Evolutionary conservation across 2,888 invertebrate species (phyloP).

Genomic region (Eubasilissa splendida): DNA sequence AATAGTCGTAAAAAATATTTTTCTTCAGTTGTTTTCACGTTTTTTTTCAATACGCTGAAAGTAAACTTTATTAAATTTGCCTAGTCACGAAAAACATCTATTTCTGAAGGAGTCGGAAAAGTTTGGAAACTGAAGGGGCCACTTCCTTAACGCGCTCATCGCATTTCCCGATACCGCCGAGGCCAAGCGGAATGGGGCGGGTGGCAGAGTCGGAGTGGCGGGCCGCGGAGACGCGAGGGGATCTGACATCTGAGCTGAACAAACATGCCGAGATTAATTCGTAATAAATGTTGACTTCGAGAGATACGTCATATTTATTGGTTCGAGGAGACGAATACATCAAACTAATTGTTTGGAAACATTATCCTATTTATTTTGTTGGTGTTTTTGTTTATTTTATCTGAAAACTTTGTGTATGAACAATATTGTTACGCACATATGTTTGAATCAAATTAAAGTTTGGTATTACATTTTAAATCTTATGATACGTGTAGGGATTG

Average conservation of each 20-base stretch:
- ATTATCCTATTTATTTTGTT: no score
- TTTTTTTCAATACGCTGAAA: conserved; percentile 20
- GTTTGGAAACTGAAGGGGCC: conserved; percentile 39
- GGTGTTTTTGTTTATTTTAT: no score
- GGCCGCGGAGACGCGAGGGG: conserved; percentile 2
- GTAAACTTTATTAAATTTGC: conserved; percentile 25
- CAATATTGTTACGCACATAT: no score
- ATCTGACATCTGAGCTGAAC: conserved; percentile 49
- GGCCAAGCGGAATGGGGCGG: neutral
- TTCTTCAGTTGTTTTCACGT: conserved; percentile 2
- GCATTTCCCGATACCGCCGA: conserved; percentile 30
- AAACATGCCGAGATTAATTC: conserved; percentile 56
- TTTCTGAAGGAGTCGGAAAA: conserved; percentile 32
- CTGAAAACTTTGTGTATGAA: no score
- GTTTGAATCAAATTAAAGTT: no score
- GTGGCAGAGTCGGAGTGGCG: neutral
- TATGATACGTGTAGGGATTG: no score
- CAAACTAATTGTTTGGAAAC: no score
- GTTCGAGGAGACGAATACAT: neutral
- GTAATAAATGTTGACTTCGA: conserved; percentile 54
- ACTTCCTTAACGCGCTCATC: conserved; percentile 17
- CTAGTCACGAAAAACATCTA: conserved; percentile 43
- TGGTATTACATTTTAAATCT: no score
- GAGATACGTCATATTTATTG: conserved; percentile 50
- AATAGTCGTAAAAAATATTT: conserved; percentile 4